Conservation (phyloP, 2,888 invertebrate species). For the Campoplex nolae region DNA sequence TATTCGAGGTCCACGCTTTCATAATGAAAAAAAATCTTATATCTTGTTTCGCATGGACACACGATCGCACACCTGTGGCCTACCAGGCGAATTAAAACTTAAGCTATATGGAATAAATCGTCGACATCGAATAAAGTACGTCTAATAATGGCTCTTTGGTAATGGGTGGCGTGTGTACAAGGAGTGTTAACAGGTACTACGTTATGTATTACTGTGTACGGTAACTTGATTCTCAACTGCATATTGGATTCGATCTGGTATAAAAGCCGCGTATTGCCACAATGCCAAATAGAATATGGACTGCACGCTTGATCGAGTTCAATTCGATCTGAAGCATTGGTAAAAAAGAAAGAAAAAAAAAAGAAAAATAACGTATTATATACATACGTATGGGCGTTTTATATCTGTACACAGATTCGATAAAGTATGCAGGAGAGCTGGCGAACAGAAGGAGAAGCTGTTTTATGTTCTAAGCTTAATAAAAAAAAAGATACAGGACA, state of each 20-base stretch:
- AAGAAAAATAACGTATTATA: neutral
- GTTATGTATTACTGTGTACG: constrained; percentile 62
- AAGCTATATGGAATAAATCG: constrained; percentile 58
- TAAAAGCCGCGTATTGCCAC: constrained; percentile 44
- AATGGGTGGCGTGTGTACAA: constrained; percentile 60
- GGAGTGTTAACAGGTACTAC: constrained; percentile 65
- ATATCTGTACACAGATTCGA: constrained; percentile 40
- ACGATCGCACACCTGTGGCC: neutral
- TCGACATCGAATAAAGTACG: constrained; percentile 60
- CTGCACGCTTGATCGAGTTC: constrained; percentile 62
- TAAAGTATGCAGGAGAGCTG: constrained; percentile 42
- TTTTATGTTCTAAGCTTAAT: neutral
- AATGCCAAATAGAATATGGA: constrained; percentile 64
- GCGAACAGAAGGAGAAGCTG: constrained; percentile 36
- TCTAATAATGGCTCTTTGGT: constrained; percentile 67
- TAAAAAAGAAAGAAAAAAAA: neutral
- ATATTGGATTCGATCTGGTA: constrained; percentile 20
- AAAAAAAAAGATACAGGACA: constrained; percentile 8
- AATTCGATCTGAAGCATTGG: neutral
- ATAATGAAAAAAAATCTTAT: constrained; percentile 41
- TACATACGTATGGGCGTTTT: neutral
- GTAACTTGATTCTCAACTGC: constrained; percentile 64
- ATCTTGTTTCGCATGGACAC: constrained; percentile 2
- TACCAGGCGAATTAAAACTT: constrained; percentile 41
- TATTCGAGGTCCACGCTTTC: constrained; percentile 50